Conservation (phyloP, 2,797 vertebrate genomes). For the Coendou prehensilis region DNA sequence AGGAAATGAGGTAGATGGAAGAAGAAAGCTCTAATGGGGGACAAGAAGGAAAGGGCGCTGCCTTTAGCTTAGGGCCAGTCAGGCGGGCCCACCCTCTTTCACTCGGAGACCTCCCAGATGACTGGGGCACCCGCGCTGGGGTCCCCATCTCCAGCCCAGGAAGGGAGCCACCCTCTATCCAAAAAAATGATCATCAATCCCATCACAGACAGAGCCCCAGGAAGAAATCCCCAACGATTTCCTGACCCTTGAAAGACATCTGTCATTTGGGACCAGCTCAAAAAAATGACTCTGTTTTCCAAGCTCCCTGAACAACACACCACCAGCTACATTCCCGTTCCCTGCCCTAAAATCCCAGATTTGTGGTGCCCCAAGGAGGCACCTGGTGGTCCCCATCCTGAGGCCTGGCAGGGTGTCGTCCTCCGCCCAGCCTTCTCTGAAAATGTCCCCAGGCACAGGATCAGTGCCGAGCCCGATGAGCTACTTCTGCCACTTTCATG, state of each 20-base stretch:
- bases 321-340: not conserved
- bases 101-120: fast-evolving
- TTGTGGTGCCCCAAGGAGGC: not conserved
- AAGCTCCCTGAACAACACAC: not conserved
- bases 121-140: not conserved
- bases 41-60: not conserved
- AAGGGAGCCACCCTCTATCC: not conserved
- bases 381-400: not conserved
- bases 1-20: not conserved
- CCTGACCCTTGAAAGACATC: not conserved
- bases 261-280: not conserved
- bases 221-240: constrained; percentile 3
- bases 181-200: not conserved
- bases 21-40: not conserved
- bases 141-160: not conserved
- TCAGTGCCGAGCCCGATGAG: constrained; percentile 34
- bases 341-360: not conserved
- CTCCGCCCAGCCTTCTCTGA: not conserved
- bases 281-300: not conserved
- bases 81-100: not conserved
- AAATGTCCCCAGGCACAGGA: constrained; percentile 51
- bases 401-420: not conserved
- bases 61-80: not conserved
- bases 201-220: not conserved
- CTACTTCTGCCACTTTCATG: constrained; percentile 68